These are phyloP conservation scores for Tetramorium parvispinum DNA, from an alignment of 1,140 invertebrate genomes.

Conservation along the genomic window DNA sequence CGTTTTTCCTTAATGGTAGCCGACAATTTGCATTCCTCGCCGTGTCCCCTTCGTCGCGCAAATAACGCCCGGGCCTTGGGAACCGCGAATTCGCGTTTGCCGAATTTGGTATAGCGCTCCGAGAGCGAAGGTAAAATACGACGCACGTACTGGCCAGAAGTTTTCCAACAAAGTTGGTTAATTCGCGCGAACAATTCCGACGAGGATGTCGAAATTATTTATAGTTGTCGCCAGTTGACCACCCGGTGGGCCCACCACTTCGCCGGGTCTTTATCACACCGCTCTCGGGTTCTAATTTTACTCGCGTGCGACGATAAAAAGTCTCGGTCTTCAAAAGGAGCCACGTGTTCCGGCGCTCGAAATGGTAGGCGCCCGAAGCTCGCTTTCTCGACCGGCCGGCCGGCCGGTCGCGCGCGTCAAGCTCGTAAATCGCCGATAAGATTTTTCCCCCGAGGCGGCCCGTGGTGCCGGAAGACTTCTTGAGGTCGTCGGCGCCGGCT, in stretches of 20 bases:
- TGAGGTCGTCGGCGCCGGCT: conserved; percentile 27
- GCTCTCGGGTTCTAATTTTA: conserved; percentile 31
- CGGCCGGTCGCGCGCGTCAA: conserved; percentile 36
- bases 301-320: conserved; percentile 30
- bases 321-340: conserved; percentile 14
- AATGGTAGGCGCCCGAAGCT: conserved; percentile 3
- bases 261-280: conserved; percentile 5
- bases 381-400: not conserved
- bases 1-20: conserved; percentile 63
- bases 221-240: not conserved
- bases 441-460: conserved; percentile 33
- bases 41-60: conserved; percentile 43
- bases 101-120: not conserved
- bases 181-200: not conserved
- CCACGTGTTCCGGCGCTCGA: conserved; percentile 27
- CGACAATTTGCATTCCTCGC: conserved; percentile 65
- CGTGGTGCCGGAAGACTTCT: conserved; percentile 23
- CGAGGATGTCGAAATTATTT: conserved; percentile 14
- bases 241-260: not conserved
- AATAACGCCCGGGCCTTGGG: conserved; percentile 50
- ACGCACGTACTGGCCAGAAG: not conserved
- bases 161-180: not conserved
- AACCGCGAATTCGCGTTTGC: conserved; percentile 12
- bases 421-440: conserved; percentile 42
- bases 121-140: conserved; percentile 3